Evolutionary conservation across 2,113 vertebrate genomes (phyloP).

Genomic region (Sinocyclocheilus anophthalmus): DNA sequence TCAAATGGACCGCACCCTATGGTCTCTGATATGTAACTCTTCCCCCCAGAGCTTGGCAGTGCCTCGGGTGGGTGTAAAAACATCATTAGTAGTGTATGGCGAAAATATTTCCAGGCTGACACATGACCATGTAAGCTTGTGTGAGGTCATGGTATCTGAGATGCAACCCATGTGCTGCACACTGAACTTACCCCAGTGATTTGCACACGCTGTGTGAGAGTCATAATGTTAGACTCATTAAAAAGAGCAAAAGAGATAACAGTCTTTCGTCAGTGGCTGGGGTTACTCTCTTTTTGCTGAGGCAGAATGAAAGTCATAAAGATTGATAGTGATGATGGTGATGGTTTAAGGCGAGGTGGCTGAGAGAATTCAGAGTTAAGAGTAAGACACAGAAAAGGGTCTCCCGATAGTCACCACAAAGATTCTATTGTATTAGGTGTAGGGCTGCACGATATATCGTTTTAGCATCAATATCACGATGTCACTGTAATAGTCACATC

Average conservation of each 20-base stretch:
- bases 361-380: no score
- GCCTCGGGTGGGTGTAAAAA: not conserved
- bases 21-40: not conserved
- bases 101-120: not conserved
- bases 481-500: no score
- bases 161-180: not conserved
- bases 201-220: not conserved
- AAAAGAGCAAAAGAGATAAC: not conserved
- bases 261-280: not conserved
- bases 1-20: conserved; percentile 6
- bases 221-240: not conserved
- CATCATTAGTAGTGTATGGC: not conserved
- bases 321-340: not conserved
- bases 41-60: conserved; percentile 28
- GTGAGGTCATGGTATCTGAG: conserved; percentile 3
- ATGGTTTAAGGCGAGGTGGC: not conserved
- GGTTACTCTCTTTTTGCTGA: not conserved
- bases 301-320: conserved; percentile 13
- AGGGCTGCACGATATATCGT: no score
- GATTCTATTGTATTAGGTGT: no score
- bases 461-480: no score
- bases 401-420: no score
- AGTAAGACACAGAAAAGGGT: no score
- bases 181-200: not conserved
- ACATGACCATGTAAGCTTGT: not conserved